A percentile compares a stretch with the other conserved stretches of the same genome.
Conservation (phyloP, 2,888 invertebrate species). For the Patella ulyssiponensis region DNA sequence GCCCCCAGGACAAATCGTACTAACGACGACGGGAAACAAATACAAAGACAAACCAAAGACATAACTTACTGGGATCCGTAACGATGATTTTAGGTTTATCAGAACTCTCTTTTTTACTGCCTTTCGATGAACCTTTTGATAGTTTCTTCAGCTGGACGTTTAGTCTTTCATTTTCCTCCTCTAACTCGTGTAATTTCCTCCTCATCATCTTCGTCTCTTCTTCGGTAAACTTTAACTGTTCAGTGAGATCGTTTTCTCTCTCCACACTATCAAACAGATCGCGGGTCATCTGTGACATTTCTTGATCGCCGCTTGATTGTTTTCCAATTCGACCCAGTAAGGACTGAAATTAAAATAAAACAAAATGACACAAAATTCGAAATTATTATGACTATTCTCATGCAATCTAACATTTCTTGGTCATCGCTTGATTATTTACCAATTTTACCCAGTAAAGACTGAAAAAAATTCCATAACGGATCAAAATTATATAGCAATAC, state of each 20-base stretch:
- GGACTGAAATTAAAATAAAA: slow-evolving; percentile 34
- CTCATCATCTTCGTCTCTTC: slow-evolving; percentile 87
- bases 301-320: slow-evolving; percentile 61
- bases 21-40: not conserved
- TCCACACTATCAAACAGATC: slow-evolving; percentile 93
- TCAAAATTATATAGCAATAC: too few relatives aligned
- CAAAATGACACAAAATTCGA: too few relatives aligned
- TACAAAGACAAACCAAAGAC: slow-evolving; percentile 11
- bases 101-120: slow-evolving; percentile 10
- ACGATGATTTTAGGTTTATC: not conserved
- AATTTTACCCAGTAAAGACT: slow-evolving; percentile 19
- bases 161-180: slow-evolving; percentile 97
- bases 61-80: slow-evolving; percentile 14
- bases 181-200: slow-evolving; percentile 91
- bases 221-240: slow-evolving; percentile 92
- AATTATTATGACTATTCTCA: too few relatives aligned
- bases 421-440: slow-evolving; percentile 57
- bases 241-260: slow-evolving; percentile 91
- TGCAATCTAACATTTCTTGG: slow-evolving; percentile 52
- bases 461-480: too few relatives aligned
- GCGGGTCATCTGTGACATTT: slow-evolving; percentile 80
- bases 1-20: not conserved
- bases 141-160: slow-evolving; percentile 96
- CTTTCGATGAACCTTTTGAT: slow-evolving; percentile 74
- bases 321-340: slow-evolving; percentile 41